phyloP scores from a whole-genome alignment of 2,797 vertebrate species.

The Rhodeus uyekii region DNA sequence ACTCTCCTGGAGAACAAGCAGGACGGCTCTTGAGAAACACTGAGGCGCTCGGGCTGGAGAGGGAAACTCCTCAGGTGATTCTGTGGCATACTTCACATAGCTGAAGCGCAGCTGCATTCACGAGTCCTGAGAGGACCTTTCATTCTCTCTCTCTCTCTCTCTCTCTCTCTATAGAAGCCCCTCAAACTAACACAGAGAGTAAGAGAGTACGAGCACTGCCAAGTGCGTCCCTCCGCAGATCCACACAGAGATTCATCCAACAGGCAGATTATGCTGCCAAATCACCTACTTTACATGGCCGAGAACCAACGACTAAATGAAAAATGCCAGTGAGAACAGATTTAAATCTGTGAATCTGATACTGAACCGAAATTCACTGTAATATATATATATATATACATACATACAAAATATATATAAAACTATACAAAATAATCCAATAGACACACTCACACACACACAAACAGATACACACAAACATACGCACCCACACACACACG shows the following conservation, averaged over 20 bases:
- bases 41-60: not conserved
- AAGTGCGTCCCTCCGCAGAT: slow-evolving; percentile 4
- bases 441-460: no score
- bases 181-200: no score
- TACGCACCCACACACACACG: no score
- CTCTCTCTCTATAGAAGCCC: no score
- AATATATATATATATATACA: no score
- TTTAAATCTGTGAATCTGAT: not conserved
- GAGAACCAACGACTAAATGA: slow-evolving; percentile 22
- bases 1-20: slow-evolving; percentile 37
- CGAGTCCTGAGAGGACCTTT: slow-evolving; percentile 37
- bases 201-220: slow-evolving; percentile 14
- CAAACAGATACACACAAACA: no score
- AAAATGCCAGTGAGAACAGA: not conserved
- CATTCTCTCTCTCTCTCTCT: not conserved
- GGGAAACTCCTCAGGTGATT: slow-evolving; percentile 46
- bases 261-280: slow-evolving; percentile 27
- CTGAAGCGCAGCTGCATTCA: slow-evolving; percentile 41
- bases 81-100: slow-evolving; percentile 49
- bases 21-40: slow-evolving; percentile 39
- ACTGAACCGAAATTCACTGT: not conserved
- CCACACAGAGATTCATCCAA: slow-evolving; percentile 14
- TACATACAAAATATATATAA: no score
- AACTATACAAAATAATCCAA: no score
- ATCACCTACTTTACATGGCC: slow-evolving; percentile 23